phyloP scores from a whole-genome alignment of 2,797 vertebrate genomes.

The Typhlichthys subterraneus region DNA sequence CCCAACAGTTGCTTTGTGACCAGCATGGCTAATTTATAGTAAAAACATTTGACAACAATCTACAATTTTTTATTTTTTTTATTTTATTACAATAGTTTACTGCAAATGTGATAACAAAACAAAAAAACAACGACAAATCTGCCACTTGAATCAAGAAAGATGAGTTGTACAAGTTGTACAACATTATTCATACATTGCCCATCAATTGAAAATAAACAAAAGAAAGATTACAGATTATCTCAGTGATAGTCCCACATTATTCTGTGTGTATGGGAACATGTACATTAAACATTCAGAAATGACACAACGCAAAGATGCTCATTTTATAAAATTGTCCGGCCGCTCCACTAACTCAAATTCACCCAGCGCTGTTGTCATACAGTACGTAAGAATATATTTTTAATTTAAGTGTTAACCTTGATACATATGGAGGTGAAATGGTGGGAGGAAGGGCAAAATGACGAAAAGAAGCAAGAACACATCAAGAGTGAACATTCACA shows the following conservation, averaged over 20 bases:
- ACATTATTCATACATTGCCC: too few relatives aligned
- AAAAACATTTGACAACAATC: too few relatives aligned
- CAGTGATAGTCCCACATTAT: background rate
- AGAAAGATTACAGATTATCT: conserved; percentile 13
- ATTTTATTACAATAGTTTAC: too few relatives aligned
- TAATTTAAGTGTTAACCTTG: too few relatives aligned
- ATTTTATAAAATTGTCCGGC: conserved; percentile 54
- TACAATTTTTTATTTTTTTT: too few relatives aligned
- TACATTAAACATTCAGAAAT: conserved; percentile 34
- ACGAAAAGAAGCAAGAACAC: background rate
- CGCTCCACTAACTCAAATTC: conserved; percentile 41
- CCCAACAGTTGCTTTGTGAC: too few relatives aligned
- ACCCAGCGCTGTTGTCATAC: conserved; percentile 31
- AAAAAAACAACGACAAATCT: background rate
- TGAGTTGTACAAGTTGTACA: too few relatives aligned
- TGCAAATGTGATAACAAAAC: background rate
- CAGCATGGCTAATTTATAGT: too few relatives aligned
- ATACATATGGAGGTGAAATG: too few relatives aligned
- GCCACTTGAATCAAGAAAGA: too few relatives aligned
- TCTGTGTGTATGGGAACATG: conserved; percentile 23
- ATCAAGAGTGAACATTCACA: background rate
- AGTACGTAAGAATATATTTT: too few relatives aligned
- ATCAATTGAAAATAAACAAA: conserved; percentile 36
- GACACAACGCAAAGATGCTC: conserved; percentile 29
- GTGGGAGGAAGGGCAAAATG: background rate